phyloP scores from a whole-genome alignment of 2,888 invertebrate genomes.

The Chrysina gloriosa region DNA sequence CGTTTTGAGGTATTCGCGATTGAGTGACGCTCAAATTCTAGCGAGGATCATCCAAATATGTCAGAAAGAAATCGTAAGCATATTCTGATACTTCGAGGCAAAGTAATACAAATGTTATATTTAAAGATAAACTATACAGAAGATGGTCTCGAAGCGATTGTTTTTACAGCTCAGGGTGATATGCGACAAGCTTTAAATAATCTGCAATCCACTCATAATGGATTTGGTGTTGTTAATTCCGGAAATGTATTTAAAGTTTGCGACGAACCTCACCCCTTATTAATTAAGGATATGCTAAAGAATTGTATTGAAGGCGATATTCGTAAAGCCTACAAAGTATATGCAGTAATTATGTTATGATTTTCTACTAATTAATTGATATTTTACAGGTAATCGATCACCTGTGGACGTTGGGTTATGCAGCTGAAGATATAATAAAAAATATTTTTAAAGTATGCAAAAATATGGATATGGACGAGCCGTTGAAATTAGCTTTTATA shows the following conservation, averaged over 20 bases:
- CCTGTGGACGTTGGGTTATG: constrained; percentile 94
- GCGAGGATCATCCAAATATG: constrained; percentile 83
- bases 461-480: constrained; percentile 83
- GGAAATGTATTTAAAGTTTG: constrained; percentile 98
- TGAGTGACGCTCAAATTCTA: constrained; percentile 91
- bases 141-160: constrained; percentile 94
- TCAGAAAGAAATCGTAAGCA: constrained; percentile 75
- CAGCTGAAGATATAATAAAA: constrained; percentile 95
- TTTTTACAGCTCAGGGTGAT: constrained; percentile 99
- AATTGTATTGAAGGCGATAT: constrained; percentile 85
- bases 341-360: not conserved
- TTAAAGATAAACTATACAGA: constrained; percentile 81
- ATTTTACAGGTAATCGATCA: constrained; percentile 79
- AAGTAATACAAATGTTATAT: constrained; percentile 14
- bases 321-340: constrained; percentile 83
- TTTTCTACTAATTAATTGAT: not conserved
- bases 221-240: constrained; percentile 90
- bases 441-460: constrained; percentile 96
- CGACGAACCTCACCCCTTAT: constrained; percentile 97
- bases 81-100: not conserved
- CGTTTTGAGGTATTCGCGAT: constrained; percentile 90
- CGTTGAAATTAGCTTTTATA: constrained; percentile 84
- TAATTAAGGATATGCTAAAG: constrained; percentile 91
- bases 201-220: constrained; percentile 93
- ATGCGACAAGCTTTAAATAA: constrained; percentile 98